These are phyloP conservation scores for Pseudomyrmex concolor DNA, from an alignment of 1,140 invertebrate species.

Conservation along the genomic window DNA sequence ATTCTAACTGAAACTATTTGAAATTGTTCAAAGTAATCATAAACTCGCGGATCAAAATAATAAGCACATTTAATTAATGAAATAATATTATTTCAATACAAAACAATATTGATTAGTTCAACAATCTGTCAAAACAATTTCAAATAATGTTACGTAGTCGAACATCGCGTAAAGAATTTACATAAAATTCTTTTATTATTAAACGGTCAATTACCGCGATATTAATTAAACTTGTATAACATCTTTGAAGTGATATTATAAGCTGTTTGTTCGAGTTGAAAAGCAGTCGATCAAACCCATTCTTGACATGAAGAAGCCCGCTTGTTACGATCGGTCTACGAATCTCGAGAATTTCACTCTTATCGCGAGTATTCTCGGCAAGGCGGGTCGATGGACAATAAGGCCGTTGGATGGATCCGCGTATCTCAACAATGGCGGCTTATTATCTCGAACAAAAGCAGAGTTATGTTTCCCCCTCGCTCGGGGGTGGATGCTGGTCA, in stretches of 20 bases:
- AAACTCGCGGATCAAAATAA: neutral
- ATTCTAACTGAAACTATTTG: neutral
- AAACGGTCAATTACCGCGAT: neutral
- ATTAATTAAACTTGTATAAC: no score
- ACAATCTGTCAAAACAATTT: neutral
- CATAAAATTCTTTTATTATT: neutral
- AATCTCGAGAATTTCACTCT: slow-evolving; percentile 70
- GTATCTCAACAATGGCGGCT: slow-evolving; percentile 81
- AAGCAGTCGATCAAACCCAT: neutral
- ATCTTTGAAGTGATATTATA: no score
- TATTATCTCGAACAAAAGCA: slow-evolving; percentile 83
- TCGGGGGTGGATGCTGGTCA: slow-evolving; percentile 65
- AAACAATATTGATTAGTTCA: slow-evolving; percentile 14
- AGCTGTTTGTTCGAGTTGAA: neutral
- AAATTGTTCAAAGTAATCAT: neutral
- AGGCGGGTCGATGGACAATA: slow-evolving; percentile 78
- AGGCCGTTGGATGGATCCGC: slow-evolving; percentile 74
- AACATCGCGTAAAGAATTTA: neutral
- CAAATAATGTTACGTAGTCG: neutral
- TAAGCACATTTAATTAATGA: neutral
- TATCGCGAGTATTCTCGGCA: slow-evolving; percentile 74
- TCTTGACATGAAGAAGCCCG: neutral
- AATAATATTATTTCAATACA: neutral
- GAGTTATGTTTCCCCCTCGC: slow-evolving; percentile 65
- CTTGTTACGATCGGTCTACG: slow-evolving; percentile 47